These are phyloP conservation scores for Pocillopora verrucosa DNA, from an alignment of 64 coral and sea anemone species.

Conservation along the genomic window DNA sequence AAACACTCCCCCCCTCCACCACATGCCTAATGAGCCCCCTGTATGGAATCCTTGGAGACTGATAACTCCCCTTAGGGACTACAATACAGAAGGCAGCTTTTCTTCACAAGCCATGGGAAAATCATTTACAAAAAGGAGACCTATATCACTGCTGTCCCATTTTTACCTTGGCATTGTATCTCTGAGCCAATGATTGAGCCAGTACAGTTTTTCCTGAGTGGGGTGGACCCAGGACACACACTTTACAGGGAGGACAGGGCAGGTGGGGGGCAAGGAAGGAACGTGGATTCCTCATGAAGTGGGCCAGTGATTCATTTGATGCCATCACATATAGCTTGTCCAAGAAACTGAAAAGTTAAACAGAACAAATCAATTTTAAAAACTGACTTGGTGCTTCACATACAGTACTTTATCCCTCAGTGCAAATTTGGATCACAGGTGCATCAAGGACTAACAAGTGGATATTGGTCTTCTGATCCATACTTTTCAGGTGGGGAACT, in stretches of 20 bases:
- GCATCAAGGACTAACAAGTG: too few relatives aligned
- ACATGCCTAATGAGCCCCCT: too few relatives aligned
- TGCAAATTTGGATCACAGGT: too few relatives aligned
- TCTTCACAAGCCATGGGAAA: too few relatives aligned
- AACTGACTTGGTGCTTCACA: neutral
- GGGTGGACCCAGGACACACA: slow-evolving; percentile 92
- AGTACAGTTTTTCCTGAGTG: slow-evolving; percentile 86
- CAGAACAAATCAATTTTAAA: neutral
- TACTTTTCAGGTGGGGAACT: too few relatives aligned
- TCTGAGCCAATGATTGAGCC: slow-evolving; percentile 65
- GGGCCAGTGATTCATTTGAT: slow-evolving; percentile 67
- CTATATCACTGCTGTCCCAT: too few relatives aligned
- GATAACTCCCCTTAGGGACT: too few relatives aligned
- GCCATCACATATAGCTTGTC: slow-evolving; percentile 93
- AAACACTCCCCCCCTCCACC: too few relatives aligned
- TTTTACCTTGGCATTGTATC: slow-evolving; percentile 95
- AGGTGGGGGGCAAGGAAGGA: slow-evolving; percentile 60
- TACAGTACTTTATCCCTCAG: neutral
- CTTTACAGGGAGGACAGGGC: slow-evolving; percentile 84
- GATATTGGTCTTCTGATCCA: too few relatives aligned
- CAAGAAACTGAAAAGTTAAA: slow-evolving; percentile 71
- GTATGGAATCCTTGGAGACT: too few relatives aligned
- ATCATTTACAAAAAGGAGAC: neutral
- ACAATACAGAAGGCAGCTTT: too few relatives aligned
- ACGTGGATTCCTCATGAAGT: slow-evolving; percentile 93